These are phyloP conservation scores for Cephus sareptanus DNA, from an alignment of 2,888 invertebrate species.

Conservation along the genomic window DNA sequence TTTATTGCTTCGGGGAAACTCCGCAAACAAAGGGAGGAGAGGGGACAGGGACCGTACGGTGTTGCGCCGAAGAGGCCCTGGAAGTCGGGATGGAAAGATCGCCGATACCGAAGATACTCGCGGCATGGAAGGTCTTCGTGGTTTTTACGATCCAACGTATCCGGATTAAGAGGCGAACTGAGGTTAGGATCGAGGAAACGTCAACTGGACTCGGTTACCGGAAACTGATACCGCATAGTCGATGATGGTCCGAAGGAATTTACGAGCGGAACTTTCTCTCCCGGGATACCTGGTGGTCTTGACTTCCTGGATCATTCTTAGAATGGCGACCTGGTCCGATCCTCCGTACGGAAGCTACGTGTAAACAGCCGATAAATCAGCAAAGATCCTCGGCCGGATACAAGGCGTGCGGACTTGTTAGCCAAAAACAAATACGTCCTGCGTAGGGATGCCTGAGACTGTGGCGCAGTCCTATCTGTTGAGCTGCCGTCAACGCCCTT, in stretches of 20 bases:
- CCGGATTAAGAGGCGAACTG: not conserved
- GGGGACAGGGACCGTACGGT: not conserved
- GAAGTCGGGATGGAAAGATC: not conserved
- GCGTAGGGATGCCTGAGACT: constrained; percentile 26
- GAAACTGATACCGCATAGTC: not conserved
- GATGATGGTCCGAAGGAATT: not conserved
- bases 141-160: not conserved
- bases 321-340: not conserved
- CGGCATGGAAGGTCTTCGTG: not conserved
- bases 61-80: not conserved
- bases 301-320: not conserved
- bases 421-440: constrained; percentile 53
- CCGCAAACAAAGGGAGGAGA: constrained; percentile 19
- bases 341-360: constrained; percentile 32
- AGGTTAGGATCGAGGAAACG: not conserved
- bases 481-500: constrained; percentile 45
- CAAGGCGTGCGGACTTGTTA: constrained; percentile 41
- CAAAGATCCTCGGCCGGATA: constrained; percentile 16
- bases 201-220: not conserved
- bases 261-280: not conserved
- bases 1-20: constrained; percentile 43
- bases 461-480: constrained; percentile 38
- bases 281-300: not conserved
- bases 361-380: constrained; percentile 26
- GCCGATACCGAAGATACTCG: not conserved